Conservation (phyloP, 2,888 invertebrate species). For the Incurvaria masculella region DNA sequence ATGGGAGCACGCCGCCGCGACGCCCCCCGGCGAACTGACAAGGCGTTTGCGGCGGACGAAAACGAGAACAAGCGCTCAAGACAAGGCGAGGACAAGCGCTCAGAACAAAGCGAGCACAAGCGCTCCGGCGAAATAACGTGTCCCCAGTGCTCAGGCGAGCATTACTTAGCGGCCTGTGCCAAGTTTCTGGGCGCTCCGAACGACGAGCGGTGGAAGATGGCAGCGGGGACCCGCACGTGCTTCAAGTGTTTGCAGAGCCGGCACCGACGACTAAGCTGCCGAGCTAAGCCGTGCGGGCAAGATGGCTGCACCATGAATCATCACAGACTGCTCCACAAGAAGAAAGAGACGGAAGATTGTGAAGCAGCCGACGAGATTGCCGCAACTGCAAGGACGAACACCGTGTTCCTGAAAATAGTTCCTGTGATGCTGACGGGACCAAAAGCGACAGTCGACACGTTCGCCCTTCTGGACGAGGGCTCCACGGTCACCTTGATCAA, state of each 20-base stretch:
- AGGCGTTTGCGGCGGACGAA: not conserved
- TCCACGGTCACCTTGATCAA: not conserved
- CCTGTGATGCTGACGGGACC: conserved; percentile 1
- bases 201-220: conserved; percentile 2
- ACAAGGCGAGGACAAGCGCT: too few relatives aligned
- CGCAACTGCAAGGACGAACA: not conserved
- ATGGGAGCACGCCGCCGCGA: not conserved
- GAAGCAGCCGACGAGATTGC: not conserved
- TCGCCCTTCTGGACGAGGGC: conserved; percentile 1
- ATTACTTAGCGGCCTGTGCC: not conserved
- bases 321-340: not conserved
- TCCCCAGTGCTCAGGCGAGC: not conserved
- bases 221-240: not conserved
- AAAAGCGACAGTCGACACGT: not conserved
- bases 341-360: not conserved
- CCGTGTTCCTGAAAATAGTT: not conserved
- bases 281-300: not conserved
- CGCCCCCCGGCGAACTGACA: not conserved
- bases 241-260: not conserved
- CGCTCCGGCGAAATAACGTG: not conserved
- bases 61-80: not conserved
- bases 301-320: not conserved
- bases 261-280: not conserved
- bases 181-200: not conserved
- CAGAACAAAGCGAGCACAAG: too few relatives aligned